Conservation (phyloP, 2,888 invertebrate species). For the Dasypogon diadema region DNA sequence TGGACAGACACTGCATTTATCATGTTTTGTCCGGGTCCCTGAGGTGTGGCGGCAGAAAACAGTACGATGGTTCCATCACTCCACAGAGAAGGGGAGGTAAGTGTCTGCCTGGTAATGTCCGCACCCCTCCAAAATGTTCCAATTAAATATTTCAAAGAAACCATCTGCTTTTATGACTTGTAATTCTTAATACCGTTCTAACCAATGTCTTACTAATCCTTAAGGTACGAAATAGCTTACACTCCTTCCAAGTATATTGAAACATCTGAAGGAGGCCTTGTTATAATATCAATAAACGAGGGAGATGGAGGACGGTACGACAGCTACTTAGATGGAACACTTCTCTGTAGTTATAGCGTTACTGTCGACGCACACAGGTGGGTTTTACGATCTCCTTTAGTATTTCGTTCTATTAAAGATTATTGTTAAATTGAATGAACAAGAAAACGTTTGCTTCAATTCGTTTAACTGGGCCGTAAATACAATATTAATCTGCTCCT, state of each 20-base stretch:
- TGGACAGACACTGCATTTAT: slow-evolving; percentile 92
- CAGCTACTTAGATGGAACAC: slow-evolving; percentile 89
- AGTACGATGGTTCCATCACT: slow-evolving; percentile 89
- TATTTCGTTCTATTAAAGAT: slow-evolving; percentile 49
- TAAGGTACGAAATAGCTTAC: slow-evolving; percentile 68
- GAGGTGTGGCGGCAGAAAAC: slow-evolving; percentile 85
- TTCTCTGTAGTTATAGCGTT: slow-evolving; percentile 91
- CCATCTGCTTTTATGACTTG: slow-evolving; percentile 52
- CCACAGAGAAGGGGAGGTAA: slow-evolving; percentile 85
- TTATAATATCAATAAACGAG: slow-evolving; percentile 89
- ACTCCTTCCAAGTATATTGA: slow-evolving; percentile 94
- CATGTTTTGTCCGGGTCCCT: slow-evolving; percentile 91
- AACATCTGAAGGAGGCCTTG: slow-evolving; percentile 91
- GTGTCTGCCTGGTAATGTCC: slow-evolving; percentile 56
- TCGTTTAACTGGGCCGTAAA: slow-evolving; percentile 1
- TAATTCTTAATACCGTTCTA: slow-evolving; percentile 56
- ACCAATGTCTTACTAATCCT: slow-evolving; percentile 19
- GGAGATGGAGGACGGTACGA: slow-evolving; percentile 91
- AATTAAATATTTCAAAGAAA: slow-evolving; percentile 50
- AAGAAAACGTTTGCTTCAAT: slow-evolving; percentile 4
- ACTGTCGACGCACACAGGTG: slow-evolving; percentile 90
- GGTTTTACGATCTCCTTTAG: slow-evolving; percentile 58
- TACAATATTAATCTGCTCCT: slow-evolving; percentile 46
- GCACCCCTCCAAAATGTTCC: slow-evolving; percentile 5
- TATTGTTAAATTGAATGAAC: slow-evolving; percentile 51